A percentile compares a stretch with the other conserved stretches of the same genome.
phyloP scores from a whole-genome alignment of 2,888 invertebrate species.

The Pammene aurita region DNA sequence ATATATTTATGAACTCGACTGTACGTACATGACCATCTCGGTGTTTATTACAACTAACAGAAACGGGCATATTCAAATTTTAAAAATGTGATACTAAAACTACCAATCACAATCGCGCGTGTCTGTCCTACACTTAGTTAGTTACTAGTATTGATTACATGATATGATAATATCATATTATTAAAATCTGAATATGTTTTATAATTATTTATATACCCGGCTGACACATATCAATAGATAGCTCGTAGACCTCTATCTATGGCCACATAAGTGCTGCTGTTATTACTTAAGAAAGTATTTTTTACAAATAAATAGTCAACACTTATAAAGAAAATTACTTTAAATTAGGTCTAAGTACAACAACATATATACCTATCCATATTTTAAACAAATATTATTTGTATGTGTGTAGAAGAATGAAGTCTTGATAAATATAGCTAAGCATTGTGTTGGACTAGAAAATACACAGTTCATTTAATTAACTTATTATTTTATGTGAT shows the following conservation, averaged over 20 bases:
- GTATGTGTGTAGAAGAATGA: conserved; percentile 6
- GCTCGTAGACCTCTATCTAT: neutral
- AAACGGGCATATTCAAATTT: neutral
- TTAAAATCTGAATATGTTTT: neutral
- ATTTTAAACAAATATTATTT: conserved; percentile 16
- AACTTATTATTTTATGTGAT: neutral
- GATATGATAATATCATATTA: neutral
- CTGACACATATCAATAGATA: neutral
- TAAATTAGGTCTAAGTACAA: conserved; percentile 39
- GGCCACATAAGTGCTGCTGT: neutral
- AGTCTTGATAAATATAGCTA: conserved; percentile 9
- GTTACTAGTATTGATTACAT: neutral
- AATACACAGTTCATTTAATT: conserved; percentile 3
- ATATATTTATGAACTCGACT: too few species aligned
- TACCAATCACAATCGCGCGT: neutral
- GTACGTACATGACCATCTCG: neutral
- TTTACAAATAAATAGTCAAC: conserved; percentile 24
- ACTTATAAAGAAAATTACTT: conserved; percentile 28
- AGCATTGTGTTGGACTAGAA: conserved; percentile 1
- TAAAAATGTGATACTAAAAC: neutral
- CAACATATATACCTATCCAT: conserved; percentile 37
- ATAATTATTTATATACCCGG: too few species aligned
- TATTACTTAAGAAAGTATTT: conserved; percentile 4
- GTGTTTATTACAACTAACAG: neutral
- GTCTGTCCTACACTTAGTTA: neutral